These are phyloP conservation scores for Hycleus phaleratus DNA, from an alignment of 1,140 invertebrate species.

Conservation along the genomic window DNA sequence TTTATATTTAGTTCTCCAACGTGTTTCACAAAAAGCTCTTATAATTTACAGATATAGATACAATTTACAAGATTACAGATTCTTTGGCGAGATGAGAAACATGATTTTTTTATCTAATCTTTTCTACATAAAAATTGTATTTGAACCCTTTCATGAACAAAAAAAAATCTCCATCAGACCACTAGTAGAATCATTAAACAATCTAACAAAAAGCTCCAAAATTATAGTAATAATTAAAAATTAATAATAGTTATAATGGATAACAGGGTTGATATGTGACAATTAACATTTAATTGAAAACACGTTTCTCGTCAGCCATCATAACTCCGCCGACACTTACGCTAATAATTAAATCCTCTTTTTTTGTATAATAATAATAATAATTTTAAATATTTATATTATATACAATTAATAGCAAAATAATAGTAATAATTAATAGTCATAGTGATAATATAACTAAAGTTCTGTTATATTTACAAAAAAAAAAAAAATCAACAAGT, in stretches of 20 bases:
- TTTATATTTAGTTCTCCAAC: conserved; percentile 27
- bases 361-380: neutral
- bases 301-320: conserved; percentile 25
- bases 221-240: neutral
- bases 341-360: conserved; percentile 6
- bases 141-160: too few relatives aligned
- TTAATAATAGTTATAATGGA: neutral
- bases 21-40: conserved; percentile 39
- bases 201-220: conserved; percentile 6
- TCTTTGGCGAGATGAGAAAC: conserved; percentile 38
- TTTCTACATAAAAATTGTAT: too few relatives aligned
- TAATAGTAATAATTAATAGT: neutral
- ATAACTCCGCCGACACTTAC: conserved; percentile 10
- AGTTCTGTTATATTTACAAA: conserved; percentile 22
- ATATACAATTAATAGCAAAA: conserved; percentile 19
- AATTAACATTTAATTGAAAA: too few relatives aligned
- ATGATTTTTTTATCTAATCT: conserved; percentile 5
- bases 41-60: conserved; percentile 36
- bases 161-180: neutral
- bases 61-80: conserved; percentile 34
- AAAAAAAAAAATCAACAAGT: neutral
- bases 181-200: neutral
- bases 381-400: conserved; percentile 18
- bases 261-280: conserved; percentile 6
- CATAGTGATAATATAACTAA: conserved; percentile 14